Base-by-base conservation (phyloP, 2,113 vertebrate genomes). In the Reinhardtius hippoglossoides region DNA sequence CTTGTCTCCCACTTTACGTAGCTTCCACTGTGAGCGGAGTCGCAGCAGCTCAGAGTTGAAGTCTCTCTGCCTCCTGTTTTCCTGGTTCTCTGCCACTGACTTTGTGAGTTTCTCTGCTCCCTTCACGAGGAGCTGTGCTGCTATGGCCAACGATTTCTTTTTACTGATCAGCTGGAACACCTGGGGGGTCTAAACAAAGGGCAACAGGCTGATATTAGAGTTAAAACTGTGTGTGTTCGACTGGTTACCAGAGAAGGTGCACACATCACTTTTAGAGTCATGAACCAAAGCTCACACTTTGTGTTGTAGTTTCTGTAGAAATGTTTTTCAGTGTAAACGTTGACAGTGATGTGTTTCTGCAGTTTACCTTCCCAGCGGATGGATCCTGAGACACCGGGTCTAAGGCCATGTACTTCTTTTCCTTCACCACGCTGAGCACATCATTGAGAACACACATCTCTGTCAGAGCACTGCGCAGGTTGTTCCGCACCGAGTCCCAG, bases 401-500 rank as follows among this genome's bases (percentile, higher is more conserved):
- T 5, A 99, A 91, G 8, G 97, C 96, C 98, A 99, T 99, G 88
- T 97, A 98, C 52, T 99, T 98, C 82, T 98, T 99, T 85, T 99
- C 97, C 78, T 97, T 97, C 52, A 99, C 96, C 27, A 99, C 96
- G 8, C 94, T 97, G 23, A 99, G 96, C 4, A 99, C 98, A 1
- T 99, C 98, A 0, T 99, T 94, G 9, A 99, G 91, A 4, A 99
- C 98, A 58, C 97, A 99, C 96, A 98, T 98, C 90, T 99, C 98
- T 0, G 98, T 99, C 78, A 99, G 91, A 9, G 98, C 89, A 0
- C 97, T 94, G 63, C 98, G 94, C 73, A 99, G 80, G 80, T 97
- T 97, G 91, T 98, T 99, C 27, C 98, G 94, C 81, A 99, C 98
- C 0, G 97, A 97, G 90, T 99, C 98, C 98, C 98, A 99, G 2